Evolutionary conservation across 1,140 invertebrate species (phyloP), one percentile per base, ranked within the genome.

Genomic region (Microplitis demolitor): DNA sequence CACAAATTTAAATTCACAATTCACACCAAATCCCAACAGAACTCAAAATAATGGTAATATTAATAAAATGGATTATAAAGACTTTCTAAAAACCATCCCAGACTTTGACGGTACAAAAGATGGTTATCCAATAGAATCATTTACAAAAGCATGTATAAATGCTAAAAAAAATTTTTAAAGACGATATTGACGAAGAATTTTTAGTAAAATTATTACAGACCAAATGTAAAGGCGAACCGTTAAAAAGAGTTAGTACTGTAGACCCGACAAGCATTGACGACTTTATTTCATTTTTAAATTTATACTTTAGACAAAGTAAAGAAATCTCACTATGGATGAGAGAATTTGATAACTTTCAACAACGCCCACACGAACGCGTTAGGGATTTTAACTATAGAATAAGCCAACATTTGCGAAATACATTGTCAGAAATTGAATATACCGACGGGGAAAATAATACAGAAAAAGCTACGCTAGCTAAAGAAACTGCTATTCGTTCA

Each of bases 211-310:
- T 45, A 45, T 45, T 66, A 24, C 11, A 11, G 2, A 6, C 34
- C 11, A 66, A 66, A 24, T 66, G 63, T 35, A 66, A 66, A 45
- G 63, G 63, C 31, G 63, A 39, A 66, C 63, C 37, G 4, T 45
- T 66, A 45, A 24, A 4, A 39, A 31, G 63, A 11, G 4, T 66
- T 5, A 39, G 11, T 9, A 16, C 37, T 8, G 63, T 11, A 66
- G 33, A 16, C 1, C 3, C n/a, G 11, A 14, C 37, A 14, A 66
- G 33, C 4, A 34, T 66, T 39, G 37, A 66, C 35, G 34, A 66
- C 4, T 24, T 66, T 4, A 50, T 66, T 24, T n/a, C 33, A 4
- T 66, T 37, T 39, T 34, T 66, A 35, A 66, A 66, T 24, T 35
- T 9, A 11, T 4, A 66, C 45, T 66, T 14, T 45, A 11, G 63